phyloP scores from a whole-genome alignment of 2,113 vertebrate species.

The Semnornis frantzii region DNA sequence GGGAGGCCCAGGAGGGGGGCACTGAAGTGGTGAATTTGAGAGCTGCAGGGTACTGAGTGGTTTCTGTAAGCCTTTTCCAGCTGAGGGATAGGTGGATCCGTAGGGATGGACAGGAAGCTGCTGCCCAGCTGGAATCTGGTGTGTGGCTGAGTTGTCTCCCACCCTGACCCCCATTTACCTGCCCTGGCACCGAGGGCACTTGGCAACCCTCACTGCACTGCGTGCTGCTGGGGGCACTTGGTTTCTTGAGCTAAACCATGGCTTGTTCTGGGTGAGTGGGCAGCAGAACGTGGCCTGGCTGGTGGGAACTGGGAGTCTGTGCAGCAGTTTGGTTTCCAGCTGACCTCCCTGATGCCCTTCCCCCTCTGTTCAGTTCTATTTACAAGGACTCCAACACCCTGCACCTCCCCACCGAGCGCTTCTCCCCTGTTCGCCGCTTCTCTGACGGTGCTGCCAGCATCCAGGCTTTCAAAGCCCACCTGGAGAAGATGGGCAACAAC shows the following conservation, averaged over 20 bases:
- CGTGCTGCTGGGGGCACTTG: background rate
- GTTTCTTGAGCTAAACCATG: background rate
- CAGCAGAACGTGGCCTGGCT: background rate
- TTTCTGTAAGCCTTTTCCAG: background rate
- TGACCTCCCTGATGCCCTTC: constrained; percentile 28
- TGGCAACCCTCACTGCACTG: background rate
- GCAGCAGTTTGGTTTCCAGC: background rate
- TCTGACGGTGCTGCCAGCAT: constrained; percentile 96
- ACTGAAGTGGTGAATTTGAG: background rate
- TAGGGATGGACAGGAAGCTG: background rate
- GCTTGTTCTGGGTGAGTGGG: background rate
- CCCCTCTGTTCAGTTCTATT: constrained; percentile 83
- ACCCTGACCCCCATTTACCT: background rate
- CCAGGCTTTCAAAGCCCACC: constrained; percentile 97
- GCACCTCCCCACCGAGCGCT: constrained; percentile 97
- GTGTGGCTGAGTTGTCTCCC: background rate
- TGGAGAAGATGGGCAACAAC: constrained; percentile 90
- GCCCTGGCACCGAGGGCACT: background rate
- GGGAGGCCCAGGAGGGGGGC: background rate
- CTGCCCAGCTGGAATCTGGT: background rate
- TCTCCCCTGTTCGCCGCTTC: constrained; percentile 97
- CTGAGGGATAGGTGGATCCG: background rate
- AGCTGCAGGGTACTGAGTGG: background rate
- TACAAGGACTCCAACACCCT: constrained; percentile 99
- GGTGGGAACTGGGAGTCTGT: background rate